A percentile compares a stretch with the other conserved stretches of the same genome.
phyloP scores from a whole-genome alignment of 2,113 vertebrate species.

The Tenrec ecaudatus region DNA sequence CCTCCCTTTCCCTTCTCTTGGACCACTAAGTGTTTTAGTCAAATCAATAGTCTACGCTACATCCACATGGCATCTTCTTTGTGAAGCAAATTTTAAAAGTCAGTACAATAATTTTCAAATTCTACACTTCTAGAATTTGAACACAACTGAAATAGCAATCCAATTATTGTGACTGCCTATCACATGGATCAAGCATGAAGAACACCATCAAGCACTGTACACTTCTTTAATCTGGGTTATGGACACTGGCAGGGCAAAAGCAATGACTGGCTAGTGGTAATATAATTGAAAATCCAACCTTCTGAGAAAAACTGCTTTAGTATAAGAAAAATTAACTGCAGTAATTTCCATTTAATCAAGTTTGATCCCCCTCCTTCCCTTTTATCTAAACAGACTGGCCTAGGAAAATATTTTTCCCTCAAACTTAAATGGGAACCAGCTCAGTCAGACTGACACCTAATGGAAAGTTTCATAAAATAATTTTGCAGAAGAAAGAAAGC shows the following conservation, averaged over 20 bases:
- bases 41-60: not conserved
- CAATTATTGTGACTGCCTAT: not conserved
- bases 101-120: not conserved
- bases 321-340: conserved; percentile 31
- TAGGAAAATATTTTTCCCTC: conserved; percentile 22
- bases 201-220: not conserved
- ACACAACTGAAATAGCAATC: not conserved
- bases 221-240: not conserved
- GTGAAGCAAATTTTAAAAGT: conserved; percentile 24
- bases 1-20: not conserved
- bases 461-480: conserved; percentile 76
- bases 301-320: conserved; percentile 5
- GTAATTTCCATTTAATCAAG: conserved; percentile 52
- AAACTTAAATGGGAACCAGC: conserved; percentile 60
- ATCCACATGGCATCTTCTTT: not conserved
- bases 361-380: not conserved
- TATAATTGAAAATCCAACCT: conserved; percentile 53
- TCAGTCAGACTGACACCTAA: conserved; percentile 81
- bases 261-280: not conserved
- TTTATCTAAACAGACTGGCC: conserved; percentile 45
- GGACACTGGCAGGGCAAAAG: conserved; percentile 30
- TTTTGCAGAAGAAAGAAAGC: conserved; percentile 45
- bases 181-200: not conserved
- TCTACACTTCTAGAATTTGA: not conserved
- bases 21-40: not conserved